Evolutionary conservation across 2,888 invertebrate genomes (phyloP).

Genomic region (Euplagia quadripunctaria): DNA sequence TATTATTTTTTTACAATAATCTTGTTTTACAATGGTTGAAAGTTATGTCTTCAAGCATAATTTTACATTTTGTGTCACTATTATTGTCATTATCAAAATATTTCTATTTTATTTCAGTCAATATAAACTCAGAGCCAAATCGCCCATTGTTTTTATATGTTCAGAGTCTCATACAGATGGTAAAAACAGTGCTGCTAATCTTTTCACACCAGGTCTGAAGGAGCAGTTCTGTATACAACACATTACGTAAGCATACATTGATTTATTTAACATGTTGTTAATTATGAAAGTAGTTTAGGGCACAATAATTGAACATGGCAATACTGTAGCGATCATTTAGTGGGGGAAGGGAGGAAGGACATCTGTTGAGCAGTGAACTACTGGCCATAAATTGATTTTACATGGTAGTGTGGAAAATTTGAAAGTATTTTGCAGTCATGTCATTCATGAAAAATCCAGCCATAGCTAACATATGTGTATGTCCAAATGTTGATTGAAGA

Average conservation of each 20-base stretch:
- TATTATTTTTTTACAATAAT: no score
- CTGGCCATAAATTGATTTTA: no score
- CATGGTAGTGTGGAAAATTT: no score
- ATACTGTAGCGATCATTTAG: neutral
- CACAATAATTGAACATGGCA: neutral
- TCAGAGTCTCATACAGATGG: slow-evolving; percentile 89
- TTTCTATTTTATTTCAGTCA: slow-evolving; percentile 77
- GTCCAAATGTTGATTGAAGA: neutral
- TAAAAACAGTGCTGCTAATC: slow-evolving; percentile 86
- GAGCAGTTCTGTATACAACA: slow-evolving; percentile 89
- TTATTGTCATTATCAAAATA: neutral
- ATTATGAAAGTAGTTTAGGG: neutral
- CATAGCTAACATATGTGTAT: neutral
- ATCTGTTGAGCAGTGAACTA: neutral
- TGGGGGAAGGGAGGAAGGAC: neutral
- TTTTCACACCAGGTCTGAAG: slow-evolving; percentile 89
- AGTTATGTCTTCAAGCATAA: no score
- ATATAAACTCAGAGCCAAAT: slow-evolving; percentile 88
- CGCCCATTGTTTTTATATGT: slow-evolving; percentile 91
- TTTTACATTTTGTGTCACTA: neutral
- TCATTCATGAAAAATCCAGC: neutral
- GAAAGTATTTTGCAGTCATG: neutral
- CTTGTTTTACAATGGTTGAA: no score
- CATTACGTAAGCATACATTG: slow-evolving; percentile 87
- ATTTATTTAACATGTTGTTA: neutral